Evolutionary conservation across 2,888 invertebrate genomes (phyloP).

Genomic region (Eristalinus sepulchralis): DNA sequence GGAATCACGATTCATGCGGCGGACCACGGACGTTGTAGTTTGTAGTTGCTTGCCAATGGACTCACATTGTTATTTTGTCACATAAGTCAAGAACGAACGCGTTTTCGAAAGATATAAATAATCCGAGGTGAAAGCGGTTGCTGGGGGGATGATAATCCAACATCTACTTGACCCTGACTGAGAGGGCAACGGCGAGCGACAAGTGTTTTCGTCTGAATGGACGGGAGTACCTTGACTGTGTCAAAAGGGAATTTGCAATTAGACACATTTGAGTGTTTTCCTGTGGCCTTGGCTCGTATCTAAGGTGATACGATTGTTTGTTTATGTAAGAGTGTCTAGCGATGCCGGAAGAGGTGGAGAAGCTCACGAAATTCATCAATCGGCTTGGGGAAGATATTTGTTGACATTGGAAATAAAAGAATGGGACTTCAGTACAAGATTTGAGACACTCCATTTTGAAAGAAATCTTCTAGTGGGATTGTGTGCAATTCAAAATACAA

Average conservation of each 20-base stretch:
- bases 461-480: too few relatives aligned
- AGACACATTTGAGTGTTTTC: not conserved
- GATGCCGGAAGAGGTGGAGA: not conserved
- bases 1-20: not conserved
- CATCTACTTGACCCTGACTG: constrained; percentile 7
- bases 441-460: too few relatives aligned
- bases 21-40: not conserved
- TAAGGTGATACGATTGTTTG: not conserved
- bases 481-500: not conserved
- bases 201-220: not conserved
- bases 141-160: not conserved
- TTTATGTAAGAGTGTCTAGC: not conserved
- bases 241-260: not conserved
- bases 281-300: not conserved
- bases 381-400: not conserved
- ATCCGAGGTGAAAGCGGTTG: not conserved
- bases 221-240: not conserved
- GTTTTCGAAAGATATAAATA: not conserved
- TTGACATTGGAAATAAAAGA: too few relatives aligned
- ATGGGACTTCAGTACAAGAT: too few relatives aligned
- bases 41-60: not conserved
- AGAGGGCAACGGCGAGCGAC: not conserved
- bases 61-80: constrained; percentile 17
- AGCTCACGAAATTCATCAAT: not conserved
- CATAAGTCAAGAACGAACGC: not conserved